A percentile compares a stretch with the other conserved stretches of the same genome.
These are phyloP conservation scores for Pyxicephalus adspersus DNA, from an alignment of 2,113 vertebrate species.

Conservation along the genomic window DNA sequence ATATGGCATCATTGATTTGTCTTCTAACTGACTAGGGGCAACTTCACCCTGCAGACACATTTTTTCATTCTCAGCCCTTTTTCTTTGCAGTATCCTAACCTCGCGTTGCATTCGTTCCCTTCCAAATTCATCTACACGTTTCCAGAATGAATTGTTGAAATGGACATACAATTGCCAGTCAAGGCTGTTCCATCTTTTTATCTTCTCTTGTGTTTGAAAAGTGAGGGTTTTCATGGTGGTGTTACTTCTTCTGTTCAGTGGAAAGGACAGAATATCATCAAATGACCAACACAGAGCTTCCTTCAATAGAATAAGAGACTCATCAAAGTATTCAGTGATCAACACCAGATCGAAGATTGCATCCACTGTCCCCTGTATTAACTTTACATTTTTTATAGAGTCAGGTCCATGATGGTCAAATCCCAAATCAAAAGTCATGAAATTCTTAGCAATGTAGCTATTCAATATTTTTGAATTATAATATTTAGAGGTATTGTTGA, in stretches of 20 bases:
- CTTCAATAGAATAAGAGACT: slow-evolving; percentile 83
- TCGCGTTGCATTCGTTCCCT: slow-evolving; percentile 68
- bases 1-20: slow-evolving; percentile 69
- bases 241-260: slow-evolving; percentile 74
- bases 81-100: slow-evolving; percentile 65
- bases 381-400: slow-evolving; percentile 17
- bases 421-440: slow-evolving; percentile 81
- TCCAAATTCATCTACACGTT: slow-evolving; percentile 76
- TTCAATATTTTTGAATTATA: slow-evolving; percentile 57
- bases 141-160: slow-evolving; percentile 83
- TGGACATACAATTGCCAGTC: slow-evolving; percentile 82
- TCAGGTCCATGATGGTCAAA: slow-evolving; percentile 66
- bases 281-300: slow-evolving; percentile 80
- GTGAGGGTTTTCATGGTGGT: slow-evolving; percentile 61
- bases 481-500: slow-evolving; percentile 62
- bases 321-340: slow-evolving; percentile 81
- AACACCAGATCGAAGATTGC: slow-evolving; percentile 75
- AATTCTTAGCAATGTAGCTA: slow-evolving; percentile 79
- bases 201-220: slow-evolving; percentile 61
- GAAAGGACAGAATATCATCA: slow-evolving; percentile 79
- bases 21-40: slow-evolving; percentile 71
- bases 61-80: slow-evolving; percentile 63
- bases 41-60: slow-evolving; percentile 68
- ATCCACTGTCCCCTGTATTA: slow-evolving; percentile 65
- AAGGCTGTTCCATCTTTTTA: slow-evolving; percentile 78